Conservation (phyloP, 2,113 vertebrate species). For the Leptobrachium ailaonicum region DNA sequence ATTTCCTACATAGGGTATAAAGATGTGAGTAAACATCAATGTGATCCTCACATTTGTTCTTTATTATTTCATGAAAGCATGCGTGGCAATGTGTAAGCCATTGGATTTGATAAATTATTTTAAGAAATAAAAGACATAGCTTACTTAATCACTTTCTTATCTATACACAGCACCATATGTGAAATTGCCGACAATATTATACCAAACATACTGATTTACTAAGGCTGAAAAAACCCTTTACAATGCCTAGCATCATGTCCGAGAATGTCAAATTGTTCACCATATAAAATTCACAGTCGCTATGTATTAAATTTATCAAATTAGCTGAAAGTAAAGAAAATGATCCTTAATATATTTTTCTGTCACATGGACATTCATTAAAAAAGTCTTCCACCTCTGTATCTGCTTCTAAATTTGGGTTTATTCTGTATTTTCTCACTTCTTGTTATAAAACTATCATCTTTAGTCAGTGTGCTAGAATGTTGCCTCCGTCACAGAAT, state of each 20-base stretch:
- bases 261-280: not conserved
- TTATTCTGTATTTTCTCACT: not conserved
- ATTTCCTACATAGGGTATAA: too few species aligned
- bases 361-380: not conserved
- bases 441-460: not conserved
- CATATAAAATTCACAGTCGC: constrained; percentile 2
- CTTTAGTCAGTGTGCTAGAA: not conserved
- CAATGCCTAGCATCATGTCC: not conserved
- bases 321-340: not conserved
- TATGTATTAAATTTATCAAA: constrained; percentile 13
- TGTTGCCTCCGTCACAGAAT: not conserved
- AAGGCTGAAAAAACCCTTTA: not conserved
- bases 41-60: too few species aligned
- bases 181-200: too few species aligned
- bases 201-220: too few species aligned
- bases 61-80: too few species aligned
- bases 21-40: too few species aligned
- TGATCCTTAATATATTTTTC: too few species aligned
- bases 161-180: too few species aligned
- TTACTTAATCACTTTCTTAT: too few species aligned
- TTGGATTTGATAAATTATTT: too few species aligned
- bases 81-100: too few species aligned
- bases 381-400: constrained; percentile 13
- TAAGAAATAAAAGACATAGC: too few species aligned
- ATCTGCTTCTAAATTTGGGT: not conserved